Conservation (phyloP, 2,113 vertebrate species). For the Mustelus asterias region DNA sequence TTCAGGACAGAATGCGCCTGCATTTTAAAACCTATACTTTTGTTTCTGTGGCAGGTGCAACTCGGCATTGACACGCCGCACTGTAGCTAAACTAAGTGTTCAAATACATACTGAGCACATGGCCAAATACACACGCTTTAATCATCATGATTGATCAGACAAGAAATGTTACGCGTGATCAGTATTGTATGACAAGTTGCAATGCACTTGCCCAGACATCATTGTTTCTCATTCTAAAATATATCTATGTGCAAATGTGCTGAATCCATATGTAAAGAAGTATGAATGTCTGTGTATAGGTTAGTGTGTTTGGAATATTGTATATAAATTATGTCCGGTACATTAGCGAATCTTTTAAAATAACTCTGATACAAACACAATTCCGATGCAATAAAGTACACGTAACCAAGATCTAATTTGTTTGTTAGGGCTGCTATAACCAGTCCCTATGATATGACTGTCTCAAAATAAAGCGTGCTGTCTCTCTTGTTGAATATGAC, state of each 20-base stretch:
- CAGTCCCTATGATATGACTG: background rate
- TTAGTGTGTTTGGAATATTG: background rate
- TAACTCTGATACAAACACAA: background rate
- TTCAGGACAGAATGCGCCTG: background rate
- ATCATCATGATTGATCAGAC: background rate
- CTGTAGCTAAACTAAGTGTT: conserved; percentile 49
- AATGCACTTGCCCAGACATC: background rate
- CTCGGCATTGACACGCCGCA: conserved; percentile 46
- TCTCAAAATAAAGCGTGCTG: background rate
- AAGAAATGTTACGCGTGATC: background rate
- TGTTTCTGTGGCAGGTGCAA: conserved; percentile 18
- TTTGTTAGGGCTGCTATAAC: background rate
- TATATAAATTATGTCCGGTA: background rate
- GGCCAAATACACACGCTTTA: background rate
- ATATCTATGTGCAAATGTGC: background rate
- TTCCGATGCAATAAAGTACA: background rate
- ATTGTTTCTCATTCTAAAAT: conserved; percentile 24
- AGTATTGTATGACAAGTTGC: background rate
- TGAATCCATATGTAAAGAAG: background rate
- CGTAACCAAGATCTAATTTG: background rate
- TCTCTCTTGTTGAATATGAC: background rate
- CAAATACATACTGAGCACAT: background rate
- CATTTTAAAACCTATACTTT: background rate
- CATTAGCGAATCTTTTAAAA: background rate
- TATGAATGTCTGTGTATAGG: background rate